A percentile compares a stretch with the other conserved stretches of the same genome.
phyloP scores from a whole-genome alignment of 2,888 invertebrate genomes.

The Mystacides longicornis region DNA sequence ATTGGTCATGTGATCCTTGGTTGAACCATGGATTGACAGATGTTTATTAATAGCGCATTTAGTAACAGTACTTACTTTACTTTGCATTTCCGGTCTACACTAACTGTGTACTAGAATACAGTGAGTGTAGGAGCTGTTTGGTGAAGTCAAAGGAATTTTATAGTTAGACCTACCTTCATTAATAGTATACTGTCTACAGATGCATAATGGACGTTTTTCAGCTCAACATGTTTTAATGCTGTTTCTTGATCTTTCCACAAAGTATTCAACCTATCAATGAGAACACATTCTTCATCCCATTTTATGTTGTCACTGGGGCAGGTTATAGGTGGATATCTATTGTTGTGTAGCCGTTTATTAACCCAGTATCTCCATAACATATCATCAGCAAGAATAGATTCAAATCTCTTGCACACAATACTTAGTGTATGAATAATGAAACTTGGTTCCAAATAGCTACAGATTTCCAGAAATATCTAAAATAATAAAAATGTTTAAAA shows the following conservation, averaged over 20 bases:
- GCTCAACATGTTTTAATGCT: conserved; percentile 42
- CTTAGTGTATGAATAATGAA: conserved; percentile 47
- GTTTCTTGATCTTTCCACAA: conserved; percentile 47
- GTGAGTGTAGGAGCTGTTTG: no score
- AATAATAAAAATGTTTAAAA: neutral
- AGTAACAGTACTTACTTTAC: no score
- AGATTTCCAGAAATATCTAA: conserved; percentile 54
- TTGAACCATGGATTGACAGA: no score
- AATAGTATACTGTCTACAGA: conserved; percentile 52
- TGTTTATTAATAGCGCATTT: no score
- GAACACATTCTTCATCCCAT: conserved; percentile 53
- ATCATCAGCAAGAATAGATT: conserved; percentile 49
- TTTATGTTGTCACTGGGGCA: conserved; percentile 39
- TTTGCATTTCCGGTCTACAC: no score
- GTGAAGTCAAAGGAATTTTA: no score
- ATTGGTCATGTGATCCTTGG: no score
- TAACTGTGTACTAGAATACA: no score
- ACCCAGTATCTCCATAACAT: conserved; percentile 51
- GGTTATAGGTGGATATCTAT: conserved; percentile 38
- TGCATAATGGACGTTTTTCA: conserved; percentile 49
- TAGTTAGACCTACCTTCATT: conserved; percentile 44
- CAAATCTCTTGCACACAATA: conserved; percentile 49
- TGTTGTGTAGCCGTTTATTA: conserved; percentile 31
- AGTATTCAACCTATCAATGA: conserved; percentile 50
- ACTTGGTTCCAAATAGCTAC: conserved; percentile 50